A percentile compares a stretch with the other conserved stretches of the same genome.
phyloP scores from a whole-genome alignment of 2,888 invertebrate genomes.

The Andrena trimmerana region DNA sequence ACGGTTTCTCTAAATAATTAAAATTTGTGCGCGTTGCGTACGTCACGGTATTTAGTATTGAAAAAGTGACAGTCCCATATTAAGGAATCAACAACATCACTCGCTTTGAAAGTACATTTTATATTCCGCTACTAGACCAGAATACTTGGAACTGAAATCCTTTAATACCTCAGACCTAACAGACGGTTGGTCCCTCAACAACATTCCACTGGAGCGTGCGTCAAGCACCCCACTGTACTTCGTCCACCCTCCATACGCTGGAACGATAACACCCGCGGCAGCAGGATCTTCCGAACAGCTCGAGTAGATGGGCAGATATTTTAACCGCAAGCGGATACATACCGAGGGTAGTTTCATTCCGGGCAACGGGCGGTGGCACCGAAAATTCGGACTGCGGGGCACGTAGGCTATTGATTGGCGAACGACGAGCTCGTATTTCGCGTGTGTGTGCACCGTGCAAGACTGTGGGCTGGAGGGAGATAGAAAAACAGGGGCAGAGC shows the following conservation, averaged over 20 bases:
- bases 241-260: not conserved
- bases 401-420: slow-evolving; percentile 74
- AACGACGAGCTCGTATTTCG: slow-evolving; percentile 64
- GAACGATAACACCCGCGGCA: not conserved
- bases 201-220: not conserved
- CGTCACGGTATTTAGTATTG: too few species aligned
- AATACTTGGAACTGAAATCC: not conserved
- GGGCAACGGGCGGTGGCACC: slow-evolving; percentile 19
- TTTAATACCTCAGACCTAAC: not conserved
- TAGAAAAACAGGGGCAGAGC: slow-evolving; percentile 28
- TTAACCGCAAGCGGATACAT: slow-evolving; percentile 68
- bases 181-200: not conserved
- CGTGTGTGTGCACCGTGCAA: slow-evolving; percentile 35
- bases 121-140: too few species aligned
- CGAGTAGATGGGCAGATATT: slow-evolving; percentile 59
- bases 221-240: not conserved
- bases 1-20: too few species aligned
- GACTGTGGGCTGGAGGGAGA: slow-evolving; percentile 26
- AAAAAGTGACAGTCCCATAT: too few species aligned
- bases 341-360: slow-evolving; percentile 67
- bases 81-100: too few species aligned
- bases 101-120: too few species aligned
- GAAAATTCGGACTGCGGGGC: slow-evolving; percentile 68
- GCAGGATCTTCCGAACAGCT: slow-evolving; percentile 27
- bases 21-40: too few species aligned